Evolutionary conservation across 2,113 vertebrate species (phyloP).

Genomic region (Phrynocephalus versicolor): DNA sequence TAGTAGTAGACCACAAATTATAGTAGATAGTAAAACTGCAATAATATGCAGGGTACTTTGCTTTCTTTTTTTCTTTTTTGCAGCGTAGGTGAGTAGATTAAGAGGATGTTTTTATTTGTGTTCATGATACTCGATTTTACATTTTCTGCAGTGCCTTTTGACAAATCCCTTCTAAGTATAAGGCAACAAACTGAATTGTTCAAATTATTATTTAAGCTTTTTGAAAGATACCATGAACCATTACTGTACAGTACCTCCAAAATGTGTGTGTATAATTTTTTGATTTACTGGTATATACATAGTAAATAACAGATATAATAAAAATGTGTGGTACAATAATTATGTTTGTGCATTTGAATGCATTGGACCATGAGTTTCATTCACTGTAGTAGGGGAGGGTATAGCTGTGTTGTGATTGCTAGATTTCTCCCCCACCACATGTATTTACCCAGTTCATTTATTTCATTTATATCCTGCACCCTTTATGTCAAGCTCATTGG

Average conservation of each 20-base stretch:
- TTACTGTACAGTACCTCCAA: not conserved
- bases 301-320: too few relatives aligned
- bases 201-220: not conserved
- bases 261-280: not conserved
- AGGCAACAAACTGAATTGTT: not conserved
- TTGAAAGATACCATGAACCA: not conserved
- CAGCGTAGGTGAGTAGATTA: too few relatives aligned
- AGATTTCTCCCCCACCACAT: too few relatives aligned
- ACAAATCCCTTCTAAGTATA: not conserved
- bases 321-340: not conserved
- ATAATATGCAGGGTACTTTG: not conserved
- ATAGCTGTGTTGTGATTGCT: not conserved
- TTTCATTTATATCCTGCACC: not conserved
- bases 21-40: not conserved
- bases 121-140: not conserved
- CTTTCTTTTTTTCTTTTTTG: too few relatives aligned
- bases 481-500: not conserved
- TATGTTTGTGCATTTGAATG: not conserved
- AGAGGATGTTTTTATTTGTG: not conserved
- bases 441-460: too few relatives aligned
- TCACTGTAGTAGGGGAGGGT: not conserved
- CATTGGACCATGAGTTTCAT: not conserved
- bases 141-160: not conserved
- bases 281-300: not conserved
- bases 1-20: not conserved